Percentiles rank a stretch among this genome's conserved stretches.
Evolutionary conservation across 1,140 invertebrate genomes (phyloP).

Genomic region (Danaus melanippus): DNA sequence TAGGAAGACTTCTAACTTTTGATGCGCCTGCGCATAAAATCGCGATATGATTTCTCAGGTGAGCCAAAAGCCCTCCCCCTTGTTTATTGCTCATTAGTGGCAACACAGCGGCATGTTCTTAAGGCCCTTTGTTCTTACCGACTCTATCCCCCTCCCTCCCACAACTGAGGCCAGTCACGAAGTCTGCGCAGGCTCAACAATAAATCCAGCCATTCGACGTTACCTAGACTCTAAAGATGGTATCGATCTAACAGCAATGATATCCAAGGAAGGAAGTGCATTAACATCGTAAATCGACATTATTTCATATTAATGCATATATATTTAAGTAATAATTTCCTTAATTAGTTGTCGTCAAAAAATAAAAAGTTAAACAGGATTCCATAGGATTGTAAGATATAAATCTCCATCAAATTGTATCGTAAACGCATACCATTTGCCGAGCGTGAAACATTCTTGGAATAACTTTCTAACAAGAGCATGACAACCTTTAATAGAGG

Average conservation of each 20-base stretch:
- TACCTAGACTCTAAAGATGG: conserved; percentile 41
- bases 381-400: conserved; percentile 20
- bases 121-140: conserved; percentile 63
- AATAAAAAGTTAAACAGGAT: too few species aligned
- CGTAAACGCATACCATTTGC: conserved; percentile 48
- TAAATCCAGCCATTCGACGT: conserved; percentile 64
- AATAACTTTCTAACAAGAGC: conserved; percentile 55
- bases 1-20: not conserved
- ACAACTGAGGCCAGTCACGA: conserved; percentile 40
- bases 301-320: conserved; percentile 22
- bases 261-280: conserved; percentile 53
- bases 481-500: conserved; percentile 47
- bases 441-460: conserved; percentile 48
- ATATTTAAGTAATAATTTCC: conserved; percentile 1
- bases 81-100: conserved; percentile 70
- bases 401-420: conserved; percentile 59
- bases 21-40: conserved; percentile 24
- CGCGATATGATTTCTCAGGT: conserved; percentile 60
- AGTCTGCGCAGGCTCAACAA: conserved; percentile 45
- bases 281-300: conserved; percentile 30
- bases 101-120: conserved; percentile 57
- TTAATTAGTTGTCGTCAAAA: too few species aligned
- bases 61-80: conserved; percentile 58
- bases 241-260: conserved; percentile 53
- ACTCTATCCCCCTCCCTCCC: conserved; percentile 23